Conservation (phyloP, 2,888 invertebrate genomes). For the Cryptocheilus praepositus region DNA sequence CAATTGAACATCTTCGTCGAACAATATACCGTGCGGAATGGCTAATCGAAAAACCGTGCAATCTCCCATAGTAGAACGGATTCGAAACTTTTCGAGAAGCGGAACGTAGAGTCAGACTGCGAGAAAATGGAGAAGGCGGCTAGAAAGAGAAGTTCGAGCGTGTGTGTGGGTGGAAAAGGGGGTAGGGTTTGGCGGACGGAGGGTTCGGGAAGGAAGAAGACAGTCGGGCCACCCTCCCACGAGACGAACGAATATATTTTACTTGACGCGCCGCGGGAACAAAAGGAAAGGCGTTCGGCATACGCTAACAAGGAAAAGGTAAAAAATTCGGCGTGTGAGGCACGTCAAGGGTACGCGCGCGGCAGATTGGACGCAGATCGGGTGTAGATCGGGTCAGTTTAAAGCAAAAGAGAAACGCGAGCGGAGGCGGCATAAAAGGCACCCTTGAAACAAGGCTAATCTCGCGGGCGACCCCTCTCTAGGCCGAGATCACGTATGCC, state of each 20-base stretch:
- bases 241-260: conserved; percentile 15
- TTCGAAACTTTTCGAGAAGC: no score
- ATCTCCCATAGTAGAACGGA: no score
- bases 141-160: neutral
- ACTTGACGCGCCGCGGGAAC: conserved; percentile 15
- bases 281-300: conserved; percentile 33
- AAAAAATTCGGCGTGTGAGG: conserved; percentile 38
- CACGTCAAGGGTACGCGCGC: conserved; percentile 50
- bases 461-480: conserved; percentile 61
- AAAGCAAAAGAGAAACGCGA: conserved; percentile 39
- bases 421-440: conserved; percentile 54
- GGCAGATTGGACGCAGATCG: conserved; percentile 46
- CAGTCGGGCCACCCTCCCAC: conserved; percentile 1
- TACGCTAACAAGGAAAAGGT: conserved; percentile 47
- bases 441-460: conserved; percentile 68
- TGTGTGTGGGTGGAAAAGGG: neutral
- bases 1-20: no score
- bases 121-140: no score
- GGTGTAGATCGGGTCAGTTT: conserved; percentile 68
- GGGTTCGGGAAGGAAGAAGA: neutral
- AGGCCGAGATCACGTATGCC: conserved; percentile 69
- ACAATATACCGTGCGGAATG: no score
- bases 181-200: conserved; percentile 1
- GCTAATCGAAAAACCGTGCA: no score
- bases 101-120: no score